phyloP scores from a whole-genome alignment of 2,113 vertebrate species.

The Heloderma charlesbogerti region DNA sequence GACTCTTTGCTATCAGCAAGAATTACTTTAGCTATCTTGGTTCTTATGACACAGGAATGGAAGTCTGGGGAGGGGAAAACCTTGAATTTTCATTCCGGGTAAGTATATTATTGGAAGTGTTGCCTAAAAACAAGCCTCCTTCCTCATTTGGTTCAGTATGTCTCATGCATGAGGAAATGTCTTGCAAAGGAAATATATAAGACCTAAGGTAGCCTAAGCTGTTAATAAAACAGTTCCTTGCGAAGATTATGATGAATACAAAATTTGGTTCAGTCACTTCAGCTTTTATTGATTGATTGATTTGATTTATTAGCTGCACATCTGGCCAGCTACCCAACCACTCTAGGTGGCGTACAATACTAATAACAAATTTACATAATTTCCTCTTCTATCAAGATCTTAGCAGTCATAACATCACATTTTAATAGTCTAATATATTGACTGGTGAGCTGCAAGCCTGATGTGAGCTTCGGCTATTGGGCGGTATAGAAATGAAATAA shows the following conservation, averaged over 20 bases:
- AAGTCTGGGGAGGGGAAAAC: constrained; percentile 99
- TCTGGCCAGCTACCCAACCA: too few species aligned
- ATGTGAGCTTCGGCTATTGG: too few species aligned
- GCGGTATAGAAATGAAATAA: too few species aligned
- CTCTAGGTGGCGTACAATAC: too few species aligned
- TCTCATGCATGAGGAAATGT: background rate
- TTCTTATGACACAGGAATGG: constrained; percentile 98
- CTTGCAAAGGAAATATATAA: background rate
- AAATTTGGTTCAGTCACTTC: background rate
- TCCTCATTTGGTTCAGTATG: background rate
- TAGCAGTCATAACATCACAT: background rate
- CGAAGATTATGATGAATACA: background rate
- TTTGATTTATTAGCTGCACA: too few species aligned
- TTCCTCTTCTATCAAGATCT: background rate
- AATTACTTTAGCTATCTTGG: constrained; percentile 96
- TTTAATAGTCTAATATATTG: background rate
- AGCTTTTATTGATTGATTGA: too few species aligned
- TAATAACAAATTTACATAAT: too few species aligned
- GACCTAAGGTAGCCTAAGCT: background rate
- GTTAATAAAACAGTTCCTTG: background rate
- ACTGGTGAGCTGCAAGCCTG: background rate
- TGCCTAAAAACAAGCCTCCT: background rate
- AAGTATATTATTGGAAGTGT: constrained; percentile 61
- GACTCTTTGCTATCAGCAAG: constrained; percentile 94
- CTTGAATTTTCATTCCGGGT: constrained; percentile 98